Percentiles rank a stretch among this genome's conserved stretches.
Conservation (phyloP, 2,797 vertebrate genomes). For the Chelon labrosus region DNA sequence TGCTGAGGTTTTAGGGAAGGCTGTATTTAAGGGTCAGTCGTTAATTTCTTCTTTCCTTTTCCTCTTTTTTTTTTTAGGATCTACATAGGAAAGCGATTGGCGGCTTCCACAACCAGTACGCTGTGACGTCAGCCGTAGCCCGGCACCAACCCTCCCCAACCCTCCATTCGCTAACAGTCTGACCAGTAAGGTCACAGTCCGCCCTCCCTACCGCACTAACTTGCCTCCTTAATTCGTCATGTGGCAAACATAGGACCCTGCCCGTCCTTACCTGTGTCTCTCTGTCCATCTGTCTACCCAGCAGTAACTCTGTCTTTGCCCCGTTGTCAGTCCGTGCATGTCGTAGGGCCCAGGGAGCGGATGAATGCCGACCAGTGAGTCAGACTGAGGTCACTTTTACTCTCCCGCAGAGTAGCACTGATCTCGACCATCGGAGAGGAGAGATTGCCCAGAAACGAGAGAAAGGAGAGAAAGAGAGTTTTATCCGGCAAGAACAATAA, state of each 20-base stretch:
- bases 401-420: constrained; percentile 64
- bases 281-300: constrained; percentile 32
- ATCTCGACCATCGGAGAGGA: constrained; percentile 63
- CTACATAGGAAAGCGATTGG: constrained; percentile 86
- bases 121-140: constrained; percentile 73
- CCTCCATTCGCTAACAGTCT: constrained; percentile 39
- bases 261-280: constrained; percentile 53
- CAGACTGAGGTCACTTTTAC: constrained; percentile 73
- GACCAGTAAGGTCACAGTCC: constrained; percentile 67
- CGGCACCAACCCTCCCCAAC: constrained; percentile 15
- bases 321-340: constrained; percentile 51
- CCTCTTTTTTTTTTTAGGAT: constrained; percentile 69
- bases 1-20: background rate
- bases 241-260: constrained; percentile 67
- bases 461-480: constrained; percentile 44
- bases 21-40: background rate
- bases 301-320: constrained; percentile 39
- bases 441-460: constrained; percentile 52
- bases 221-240: constrained; percentile 55
- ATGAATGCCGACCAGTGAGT: constrained; percentile 64
- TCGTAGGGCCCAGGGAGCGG: constrained; percentile 43
- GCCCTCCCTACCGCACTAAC: constrained; percentile 50
- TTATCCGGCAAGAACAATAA: constrained; percentile 55
- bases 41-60: constrained; percentile 3
- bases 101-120: constrained; percentile 81